Evolutionary conservation across 2,888 invertebrate species (phyloP).

Genomic region (Eupithecia insigniata): DNA sequence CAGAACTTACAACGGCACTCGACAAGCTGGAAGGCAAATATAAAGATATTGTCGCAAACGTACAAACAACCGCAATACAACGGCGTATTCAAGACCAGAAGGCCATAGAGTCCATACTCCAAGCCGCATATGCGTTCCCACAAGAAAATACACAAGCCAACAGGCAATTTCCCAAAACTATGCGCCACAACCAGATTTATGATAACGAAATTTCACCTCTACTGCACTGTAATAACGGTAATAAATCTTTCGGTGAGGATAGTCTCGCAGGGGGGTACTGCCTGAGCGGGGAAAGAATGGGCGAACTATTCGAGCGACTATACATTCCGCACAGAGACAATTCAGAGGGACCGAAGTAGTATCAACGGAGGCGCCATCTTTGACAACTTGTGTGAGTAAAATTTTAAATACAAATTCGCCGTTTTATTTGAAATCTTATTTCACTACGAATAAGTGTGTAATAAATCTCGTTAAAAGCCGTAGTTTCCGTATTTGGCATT

Average conservation of each 20-base stretch:
- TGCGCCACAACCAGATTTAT: slow-evolving; percentile 56
- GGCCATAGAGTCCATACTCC: slow-evolving; percentile 69
- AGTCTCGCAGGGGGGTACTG: slow-evolving; percentile 62
- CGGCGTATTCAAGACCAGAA: slow-evolving; percentile 73
- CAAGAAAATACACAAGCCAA: slow-evolving; percentile 48
- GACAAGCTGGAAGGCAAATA: slow-evolving; percentile 75
- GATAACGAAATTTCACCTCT: slow-evolving; percentile 60
- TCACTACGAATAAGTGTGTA: background rate
- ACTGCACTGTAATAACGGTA: slow-evolving; percentile 59
- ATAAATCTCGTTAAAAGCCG: background rate
- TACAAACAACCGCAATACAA: slow-evolving; percentile 76
- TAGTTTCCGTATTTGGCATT: background rate
- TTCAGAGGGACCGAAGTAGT: slow-evolving; percentile 52
- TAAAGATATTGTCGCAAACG: slow-evolving; percentile 73
- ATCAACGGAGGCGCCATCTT: background rate
- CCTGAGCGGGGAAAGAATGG: slow-evolving; percentile 68
- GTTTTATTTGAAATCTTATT: background rate
- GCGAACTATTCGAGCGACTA: slow-evolving; percentile 70
- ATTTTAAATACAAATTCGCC: background rate
- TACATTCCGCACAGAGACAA: slow-evolving; percentile 73
- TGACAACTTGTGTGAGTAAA: slow-evolving; percentile 9
- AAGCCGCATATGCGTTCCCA: slow-evolving; percentile 62
- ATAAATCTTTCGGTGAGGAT: slow-evolving; percentile 63
- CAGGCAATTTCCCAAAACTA: slow-evolving; percentile 55
- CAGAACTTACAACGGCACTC: slow-evolving; percentile 62